Conservation (phyloP, 2,797 vertebrate genomes). For the Coranthus polyacanthus region DNA sequence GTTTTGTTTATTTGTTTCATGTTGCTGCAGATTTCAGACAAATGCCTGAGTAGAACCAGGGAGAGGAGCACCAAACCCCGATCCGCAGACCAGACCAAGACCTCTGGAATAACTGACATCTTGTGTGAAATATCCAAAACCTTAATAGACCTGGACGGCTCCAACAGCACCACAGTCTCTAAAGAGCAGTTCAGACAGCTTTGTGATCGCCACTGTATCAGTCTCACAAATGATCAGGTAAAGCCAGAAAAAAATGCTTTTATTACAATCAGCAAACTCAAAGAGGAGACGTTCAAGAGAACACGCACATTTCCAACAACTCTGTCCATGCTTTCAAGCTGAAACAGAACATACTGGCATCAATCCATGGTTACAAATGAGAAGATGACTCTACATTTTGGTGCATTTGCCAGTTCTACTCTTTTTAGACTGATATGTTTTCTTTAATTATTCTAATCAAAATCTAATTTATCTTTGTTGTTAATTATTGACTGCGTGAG, state of each 20-base stretch:
- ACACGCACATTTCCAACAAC: slow-evolving; percentile 39
- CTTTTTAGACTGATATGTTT: slow-evolving; percentile 53
- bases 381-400: slow-evolving; percentile 24
- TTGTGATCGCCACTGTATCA: slow-evolving; percentile 73
- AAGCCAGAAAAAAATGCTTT: slow-evolving; percentile 19
- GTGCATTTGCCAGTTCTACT: slow-evolving; percentile 51
- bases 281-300: slow-evolving; percentile 21
- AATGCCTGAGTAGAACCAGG: neutral
- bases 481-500: slow-evolving; percentile 68
- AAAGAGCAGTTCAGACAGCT: slow-evolving; percentile 80
- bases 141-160: slow-evolving; percentile 71
- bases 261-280: slow-evolving; percentile 22
- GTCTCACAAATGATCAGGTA: slow-evolving; percentile 84
- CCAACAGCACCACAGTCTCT: slow-evolving; percentile 56
- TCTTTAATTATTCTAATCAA: slow-evolving; percentile 75
- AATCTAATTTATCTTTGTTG: slow-evolving; percentile 67
- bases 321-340: slow-evolving; percentile 46
- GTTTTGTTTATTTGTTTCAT: neutral
- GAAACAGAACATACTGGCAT: slow-evolving; percentile 47
- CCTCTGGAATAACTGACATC: slow-evolving; percentile 34
- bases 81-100: slow-evolving; percentile 37
- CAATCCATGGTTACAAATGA: slow-evolving; percentile 50
- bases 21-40: slow-evolving; percentile 4
- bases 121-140: slow-evolving; percentile 65
- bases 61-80: slow-evolving; percentile 74